Evolutionary conservation across 1,140 invertebrate genomes (phyloP).

Genomic region (Brachionus koreanus): DNA sequence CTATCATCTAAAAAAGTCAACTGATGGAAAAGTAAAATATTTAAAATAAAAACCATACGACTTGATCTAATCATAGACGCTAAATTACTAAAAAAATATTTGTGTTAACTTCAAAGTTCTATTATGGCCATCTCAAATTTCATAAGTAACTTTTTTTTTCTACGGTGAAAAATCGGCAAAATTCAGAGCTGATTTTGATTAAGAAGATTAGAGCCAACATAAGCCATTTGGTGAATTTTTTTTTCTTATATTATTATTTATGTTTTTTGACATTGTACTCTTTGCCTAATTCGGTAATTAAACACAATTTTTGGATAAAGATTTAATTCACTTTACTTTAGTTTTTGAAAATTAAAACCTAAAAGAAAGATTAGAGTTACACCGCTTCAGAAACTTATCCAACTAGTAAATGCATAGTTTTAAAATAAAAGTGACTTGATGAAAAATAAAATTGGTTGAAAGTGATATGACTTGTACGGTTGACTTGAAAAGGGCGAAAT

Average conservation of each 20-base stretch:
- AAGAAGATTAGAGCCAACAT: neutral
- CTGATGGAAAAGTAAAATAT: constrained; percentile 21
- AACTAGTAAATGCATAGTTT: neutral
- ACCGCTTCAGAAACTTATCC: neutral
- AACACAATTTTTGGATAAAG: constrained; percentile 24
- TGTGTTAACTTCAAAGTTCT: neutral
- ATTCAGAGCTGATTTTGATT: neutral
- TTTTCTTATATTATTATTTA: neutral
- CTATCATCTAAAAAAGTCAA: neutral
- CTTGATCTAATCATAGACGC: neutral
- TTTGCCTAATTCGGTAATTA: neutral
- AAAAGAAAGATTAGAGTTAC: neutral
- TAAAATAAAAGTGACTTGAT: neutral
- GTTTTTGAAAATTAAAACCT: neutral
- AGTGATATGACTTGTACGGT: neutral
- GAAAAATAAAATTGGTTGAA: neutral
- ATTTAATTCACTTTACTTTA: neutral
- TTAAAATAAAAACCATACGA: constrained; percentile 3
- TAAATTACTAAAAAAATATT: constrained; percentile 21
- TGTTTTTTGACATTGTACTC: neutral
- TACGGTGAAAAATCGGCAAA: neutral
- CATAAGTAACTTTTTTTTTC: constrained; percentile 17
- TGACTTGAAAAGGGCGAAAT: too few species aligned
- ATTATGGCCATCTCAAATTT: neutral
- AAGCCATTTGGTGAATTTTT: constrained; percentile 1